A percentile compares a stretch with the other conserved stretches of the same genome.
phyloP scores from a whole-genome alignment of 1,140 invertebrate genomes.

The Drosophila ogumai region DNA sequence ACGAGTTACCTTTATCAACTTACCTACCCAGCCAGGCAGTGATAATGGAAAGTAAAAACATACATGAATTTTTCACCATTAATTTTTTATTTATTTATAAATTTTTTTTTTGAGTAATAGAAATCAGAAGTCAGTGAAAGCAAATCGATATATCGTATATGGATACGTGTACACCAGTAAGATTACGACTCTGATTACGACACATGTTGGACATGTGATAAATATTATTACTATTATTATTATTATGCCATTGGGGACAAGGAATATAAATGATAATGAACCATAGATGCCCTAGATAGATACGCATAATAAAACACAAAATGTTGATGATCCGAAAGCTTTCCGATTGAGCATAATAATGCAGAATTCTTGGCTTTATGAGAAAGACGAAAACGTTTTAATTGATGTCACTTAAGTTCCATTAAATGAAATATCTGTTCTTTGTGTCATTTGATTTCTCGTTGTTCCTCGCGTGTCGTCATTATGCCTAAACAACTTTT shows the following conservation, averaged over 20 bases:
- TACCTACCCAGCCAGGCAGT: background rate
- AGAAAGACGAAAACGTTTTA: conserved; percentile 59
- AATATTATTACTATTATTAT: conserved; percentile 6
- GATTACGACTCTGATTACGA: conserved; percentile 11
- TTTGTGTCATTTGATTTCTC: conserved; percentile 45
- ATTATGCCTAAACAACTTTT: conserved; percentile 43
- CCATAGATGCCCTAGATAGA: conserved; percentile 11
- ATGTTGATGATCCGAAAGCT: conserved; percentile 2
- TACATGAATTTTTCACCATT: conserved; percentile 7
- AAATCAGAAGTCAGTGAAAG: conserved; percentile 12
- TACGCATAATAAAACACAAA: background rate
- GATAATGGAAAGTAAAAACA: conserved; percentile 28
- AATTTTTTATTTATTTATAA: background rate
- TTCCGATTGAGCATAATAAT: conserved; percentile 29
- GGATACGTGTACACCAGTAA: background rate
- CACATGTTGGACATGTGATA: conserved; percentile 20
- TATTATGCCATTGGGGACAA: conserved; percentile 7
- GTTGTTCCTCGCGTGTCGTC: conserved; percentile 31
- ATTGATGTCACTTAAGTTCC: conserved; percentile 72
- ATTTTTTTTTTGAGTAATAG: conserved; percentile 4
- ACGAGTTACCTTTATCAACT: conserved; percentile 17
- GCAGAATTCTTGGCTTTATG: conserved; percentile 2
- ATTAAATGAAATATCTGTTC: conserved; percentile 65
- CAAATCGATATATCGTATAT: conserved; percentile 17
- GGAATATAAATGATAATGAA: conserved; percentile 3